These are phyloP conservation scores for Paralichthys olivaceus DNA, from an alignment of 2,113 vertebrate genomes.

Conservation along the genomic window DNA sequence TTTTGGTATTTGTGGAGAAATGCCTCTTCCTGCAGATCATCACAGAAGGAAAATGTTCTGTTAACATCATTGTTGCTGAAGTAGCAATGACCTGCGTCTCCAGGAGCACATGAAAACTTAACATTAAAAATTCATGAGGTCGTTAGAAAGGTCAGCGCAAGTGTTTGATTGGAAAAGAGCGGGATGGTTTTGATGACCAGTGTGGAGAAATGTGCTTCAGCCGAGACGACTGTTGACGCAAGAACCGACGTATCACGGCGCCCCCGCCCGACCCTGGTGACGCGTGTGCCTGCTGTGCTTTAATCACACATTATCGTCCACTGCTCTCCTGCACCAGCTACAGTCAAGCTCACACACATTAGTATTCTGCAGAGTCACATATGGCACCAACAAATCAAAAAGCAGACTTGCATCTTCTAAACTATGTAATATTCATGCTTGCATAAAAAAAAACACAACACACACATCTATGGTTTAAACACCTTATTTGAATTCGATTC, in stretches of 20 bases:
- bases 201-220: neutral
- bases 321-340: too few species aligned
- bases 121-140: neutral
- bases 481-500: neutral
- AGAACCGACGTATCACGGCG: too few species aligned
- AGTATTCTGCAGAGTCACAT: conserved; percentile 8
- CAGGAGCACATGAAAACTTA: neutral
- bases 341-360: neutral
- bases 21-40: too few species aligned
- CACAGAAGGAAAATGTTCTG: neutral
- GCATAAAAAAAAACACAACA: conserved; percentile 21
- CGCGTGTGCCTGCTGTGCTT: too few species aligned
- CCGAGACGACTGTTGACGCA: too few species aligned
- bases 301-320: too few species aligned
- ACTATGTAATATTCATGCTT: conserved; percentile 29
- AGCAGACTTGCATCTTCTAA: conserved; percentile 7
- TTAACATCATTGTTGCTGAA: neutral
- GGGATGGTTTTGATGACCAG: too few species aligned
- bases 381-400: neutral
- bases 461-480: neutral
- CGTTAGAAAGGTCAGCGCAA: neutral
- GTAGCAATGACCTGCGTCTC: neutral
- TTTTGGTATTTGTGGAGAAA: too few species aligned
- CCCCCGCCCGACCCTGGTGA: too few species aligned
- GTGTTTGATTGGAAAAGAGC: neutral